Conservation (phyloP, 2,797 vertebrate species). For the Valencia hispanica region DNA sequence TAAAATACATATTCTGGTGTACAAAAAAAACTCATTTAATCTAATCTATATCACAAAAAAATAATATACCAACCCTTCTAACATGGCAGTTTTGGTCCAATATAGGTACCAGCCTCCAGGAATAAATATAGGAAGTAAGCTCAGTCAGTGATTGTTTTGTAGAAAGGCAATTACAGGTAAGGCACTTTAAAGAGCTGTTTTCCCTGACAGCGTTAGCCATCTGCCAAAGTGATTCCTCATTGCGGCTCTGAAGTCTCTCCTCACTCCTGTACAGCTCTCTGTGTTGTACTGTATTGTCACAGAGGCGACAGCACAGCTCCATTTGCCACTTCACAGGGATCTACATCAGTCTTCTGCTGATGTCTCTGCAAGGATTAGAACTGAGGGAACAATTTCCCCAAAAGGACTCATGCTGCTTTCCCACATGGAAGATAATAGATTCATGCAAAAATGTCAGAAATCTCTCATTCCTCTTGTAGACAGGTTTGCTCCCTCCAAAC, state of each 20-base stretch:
- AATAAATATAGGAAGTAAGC: constrained; percentile 23
- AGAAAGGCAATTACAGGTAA: constrained; percentile 25
- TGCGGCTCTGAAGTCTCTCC: constrained; percentile 37
- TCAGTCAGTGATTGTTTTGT: constrained; percentile 25
- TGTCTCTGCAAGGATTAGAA: constrained; percentile 63
- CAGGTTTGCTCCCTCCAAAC: constrained; percentile 41
- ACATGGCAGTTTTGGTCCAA: background rate
- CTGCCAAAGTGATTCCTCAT: constrained; percentile 44
- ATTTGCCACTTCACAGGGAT: constrained; percentile 67
- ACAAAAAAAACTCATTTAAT: background rate
- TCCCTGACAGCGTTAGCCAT: constrained; percentile 39
- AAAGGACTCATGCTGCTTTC: constrained; percentile 64
- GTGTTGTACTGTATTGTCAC: constrained; percentile 47
- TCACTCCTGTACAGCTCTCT: constrained; percentile 35
- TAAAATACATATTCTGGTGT: background rate
- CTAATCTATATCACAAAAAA: background rate
- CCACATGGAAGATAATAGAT: constrained; percentile 75
- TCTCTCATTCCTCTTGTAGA: constrained; percentile 67
- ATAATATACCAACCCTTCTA: background rate
- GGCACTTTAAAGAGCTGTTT: constrained; percentile 34
- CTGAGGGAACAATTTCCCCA: constrained; percentile 67
- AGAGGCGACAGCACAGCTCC: constrained; percentile 55
- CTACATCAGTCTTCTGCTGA: constrained; percentile 60
- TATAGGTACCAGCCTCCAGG: constrained; percentile 22
- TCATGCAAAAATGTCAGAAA: constrained; percentile 67